A percentile compares a stretch with the other conserved stretches of the same genome.
phyloP scores from a whole-genome alignment of 30 jellyfish, hydroid and myxozoan genomes.

The Nemopilema nomurai region DNA sequence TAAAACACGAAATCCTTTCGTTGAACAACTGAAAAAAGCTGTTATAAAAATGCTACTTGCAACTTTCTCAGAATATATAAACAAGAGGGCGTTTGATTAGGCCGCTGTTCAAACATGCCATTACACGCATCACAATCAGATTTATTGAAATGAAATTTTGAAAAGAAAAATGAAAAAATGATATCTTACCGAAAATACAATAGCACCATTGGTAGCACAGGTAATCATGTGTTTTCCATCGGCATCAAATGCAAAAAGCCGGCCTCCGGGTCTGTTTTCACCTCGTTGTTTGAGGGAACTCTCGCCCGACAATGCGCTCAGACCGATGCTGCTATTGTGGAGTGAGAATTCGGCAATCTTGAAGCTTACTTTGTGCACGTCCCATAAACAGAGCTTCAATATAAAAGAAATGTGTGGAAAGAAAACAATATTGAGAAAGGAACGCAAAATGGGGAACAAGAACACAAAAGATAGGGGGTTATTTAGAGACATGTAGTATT shows the following conservation, averaged over 20 bases:
- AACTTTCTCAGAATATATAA: no score
- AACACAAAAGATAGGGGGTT: not conserved
- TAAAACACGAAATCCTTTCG: no score
- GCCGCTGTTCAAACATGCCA: no score
- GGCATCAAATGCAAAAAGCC: constrained; percentile 80
- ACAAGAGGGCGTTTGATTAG: no score
- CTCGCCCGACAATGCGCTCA: constrained; percentile 10
- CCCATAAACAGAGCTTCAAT: constrained; percentile 87
- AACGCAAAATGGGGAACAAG: not conserved
- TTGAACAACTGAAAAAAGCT: not conserved
- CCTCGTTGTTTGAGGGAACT: constrained; percentile 4
- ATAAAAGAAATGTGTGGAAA: not conserved
- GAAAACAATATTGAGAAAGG: not conserved
- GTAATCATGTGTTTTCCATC: constrained; percentile 87
- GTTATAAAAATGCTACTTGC: no score
- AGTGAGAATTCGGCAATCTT: constrained; percentile 76
- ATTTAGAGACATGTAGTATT: no score
- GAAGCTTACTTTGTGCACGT: constrained; percentile 86
- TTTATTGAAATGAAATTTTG: no score
- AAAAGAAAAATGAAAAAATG: not conserved
- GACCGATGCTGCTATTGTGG: constrained; percentile 71
- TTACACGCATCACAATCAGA: no score
- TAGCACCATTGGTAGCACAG: constrained; percentile 71
- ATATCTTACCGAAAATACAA: constrained; percentile 67
- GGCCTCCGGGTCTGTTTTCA: constrained; percentile 69